phyloP scores from a whole-genome alignment of 2,888 invertebrate genomes.

The Dasypolia templi region DNA sequence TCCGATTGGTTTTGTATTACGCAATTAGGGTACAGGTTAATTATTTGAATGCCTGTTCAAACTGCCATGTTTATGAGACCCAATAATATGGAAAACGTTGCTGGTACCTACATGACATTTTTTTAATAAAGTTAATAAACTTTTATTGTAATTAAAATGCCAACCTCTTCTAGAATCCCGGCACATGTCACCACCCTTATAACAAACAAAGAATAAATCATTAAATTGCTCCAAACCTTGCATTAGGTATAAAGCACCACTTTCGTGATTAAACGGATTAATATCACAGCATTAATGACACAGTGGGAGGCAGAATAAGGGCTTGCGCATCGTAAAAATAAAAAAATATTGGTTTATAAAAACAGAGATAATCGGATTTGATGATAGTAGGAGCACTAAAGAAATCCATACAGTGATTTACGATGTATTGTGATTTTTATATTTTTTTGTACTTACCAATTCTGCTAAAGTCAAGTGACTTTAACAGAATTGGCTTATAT shows the following conservation, averaged over 20 bases:
- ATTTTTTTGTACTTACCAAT: constrained; percentile 31
- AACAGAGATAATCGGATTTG: constrained; percentile 47
- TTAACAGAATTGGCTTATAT: constrained; percentile 9
- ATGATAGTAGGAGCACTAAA: constrained; percentile 26
- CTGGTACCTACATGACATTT: no score
- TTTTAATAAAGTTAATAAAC: no score
- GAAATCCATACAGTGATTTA: constrained; percentile 46
- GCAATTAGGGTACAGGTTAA: no score
- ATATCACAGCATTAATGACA: constrained; percentile 50
- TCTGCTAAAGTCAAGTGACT: no score
- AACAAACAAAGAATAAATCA: constrained; percentile 30
- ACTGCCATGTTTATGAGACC: not conserved
- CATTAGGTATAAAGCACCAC: constrained; percentile 61
- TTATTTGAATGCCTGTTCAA: not conserved
- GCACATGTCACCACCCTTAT: not conserved
- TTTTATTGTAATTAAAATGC: no score
- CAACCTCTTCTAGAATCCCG: not conserved
- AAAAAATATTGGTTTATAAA: constrained; percentile 38
- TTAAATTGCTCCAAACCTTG: constrained; percentile 26
- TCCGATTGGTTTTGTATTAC: no score
- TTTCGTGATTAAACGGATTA: constrained; percentile 73
- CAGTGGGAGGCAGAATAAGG: constrained; percentile 35
- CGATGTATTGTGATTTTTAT: constrained; percentile 34
- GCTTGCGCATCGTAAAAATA: constrained; percentile 33
- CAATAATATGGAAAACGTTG: not conserved